A percentile compares a stretch with the other conserved stretches of the same genome.
phyloP scores from a whole-genome alignment of 1,140 invertebrate genomes.

The Aradophagus sp. region DNA sequence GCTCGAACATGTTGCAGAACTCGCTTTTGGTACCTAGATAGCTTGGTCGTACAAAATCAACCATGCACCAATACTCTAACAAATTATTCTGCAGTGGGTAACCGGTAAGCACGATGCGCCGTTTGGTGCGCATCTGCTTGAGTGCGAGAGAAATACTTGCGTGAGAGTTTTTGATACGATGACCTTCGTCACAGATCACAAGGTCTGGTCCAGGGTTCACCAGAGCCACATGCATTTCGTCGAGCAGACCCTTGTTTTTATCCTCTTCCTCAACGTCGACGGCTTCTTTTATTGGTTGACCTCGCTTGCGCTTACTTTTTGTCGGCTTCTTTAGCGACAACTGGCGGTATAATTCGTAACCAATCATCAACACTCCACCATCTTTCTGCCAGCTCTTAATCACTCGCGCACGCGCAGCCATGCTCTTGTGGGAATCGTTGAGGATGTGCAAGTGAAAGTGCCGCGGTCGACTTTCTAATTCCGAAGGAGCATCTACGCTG shows the following conservation, averaged over 20 bases:
- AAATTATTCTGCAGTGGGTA: slow-evolving; percentile 98
- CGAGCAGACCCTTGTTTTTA: slow-evolving; percentile 88
- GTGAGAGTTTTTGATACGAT: slow-evolving; percentile 96
- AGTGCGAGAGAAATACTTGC: slow-evolving; percentile 94
- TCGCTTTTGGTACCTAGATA: slow-evolving; percentile 94
- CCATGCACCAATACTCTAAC: slow-evolving; percentile 97
- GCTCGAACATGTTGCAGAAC: slow-evolving; percentile 96
- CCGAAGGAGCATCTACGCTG: slow-evolving; percentile 65
- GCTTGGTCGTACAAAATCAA: slow-evolving; percentile 96
- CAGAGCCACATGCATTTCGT: slow-evolving; percentile 90
- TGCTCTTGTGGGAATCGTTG: slow-evolving; percentile 95
- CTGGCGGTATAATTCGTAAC: slow-evolving; percentile 96
- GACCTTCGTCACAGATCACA: slow-evolving; percentile 96
- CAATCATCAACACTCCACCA: slow-evolving; percentile 96
- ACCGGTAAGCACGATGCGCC: slow-evolving; percentile 93
- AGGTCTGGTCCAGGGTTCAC: slow-evolving; percentile 95
- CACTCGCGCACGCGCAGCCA: slow-evolving; percentile 87
- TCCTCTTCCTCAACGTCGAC: slow-evolving; percentile 81
- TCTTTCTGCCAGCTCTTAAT: slow-evolving; percentile 87
- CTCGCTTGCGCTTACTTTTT: slow-evolving; percentile 71
- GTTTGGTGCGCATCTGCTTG: slow-evolving; percentile 92
- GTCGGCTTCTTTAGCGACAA: slow-evolving; percentile 84
- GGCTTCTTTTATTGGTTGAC: slow-evolving; percentile 69
- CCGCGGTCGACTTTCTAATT: slow-evolving; percentile 77
- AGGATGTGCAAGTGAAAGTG: slow-evolving; percentile 92